Evolutionary conservation across 2,113 vertebrate genomes (phyloP), one percentile per base, ranked within the genome.

Genomic region (Atlantisia rogersi): DNA sequence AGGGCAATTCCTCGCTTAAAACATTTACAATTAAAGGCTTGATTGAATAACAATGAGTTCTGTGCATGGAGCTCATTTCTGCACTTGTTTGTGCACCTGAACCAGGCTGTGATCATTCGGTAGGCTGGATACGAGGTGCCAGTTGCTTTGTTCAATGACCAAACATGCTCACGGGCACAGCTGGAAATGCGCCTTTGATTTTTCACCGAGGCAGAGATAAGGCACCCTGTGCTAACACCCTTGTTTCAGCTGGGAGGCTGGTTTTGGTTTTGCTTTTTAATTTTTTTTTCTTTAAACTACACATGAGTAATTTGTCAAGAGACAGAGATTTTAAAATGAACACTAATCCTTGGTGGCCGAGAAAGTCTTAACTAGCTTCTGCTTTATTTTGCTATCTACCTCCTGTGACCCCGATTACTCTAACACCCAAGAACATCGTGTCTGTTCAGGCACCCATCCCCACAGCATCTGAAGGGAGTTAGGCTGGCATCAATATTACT

Each of bases 171-270:
- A 65, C 29, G 22, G 95, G 92, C 96, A 88, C 80, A 93, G 88
- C 93, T 92, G 85, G 90, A 92, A 95, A 94, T 9, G 52, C 76
- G 94, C 78, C 94, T 97, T 97, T 97, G 94, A 97, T 97, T 98
- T 97, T 95, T 90, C 69, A 91, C 84, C 16, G 12, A 26, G 81
- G 31, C 8, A 91, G 77, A 94, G 91, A 86, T 92, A 90, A 90
- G 90, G 95, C 86, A 46, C 82, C 12, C 48, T 24, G 14, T 4
- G 40, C 91, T 63, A 89, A 94, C 70, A 91, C 83, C 81, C 81
- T 87, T 13, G 2, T 79, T 96, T 90, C 87, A 91, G 75, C 78
- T 95, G 78, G 56, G 32, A 89, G 28, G 35, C 81, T 86, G 55
- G 48, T 46, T 60, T 28, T 16, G 11, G 16, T 2, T 26, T 53